Evolutionary conservation across 2,888 invertebrate species (phyloP).

Genomic region (Nomada hirtipes): DNA sequence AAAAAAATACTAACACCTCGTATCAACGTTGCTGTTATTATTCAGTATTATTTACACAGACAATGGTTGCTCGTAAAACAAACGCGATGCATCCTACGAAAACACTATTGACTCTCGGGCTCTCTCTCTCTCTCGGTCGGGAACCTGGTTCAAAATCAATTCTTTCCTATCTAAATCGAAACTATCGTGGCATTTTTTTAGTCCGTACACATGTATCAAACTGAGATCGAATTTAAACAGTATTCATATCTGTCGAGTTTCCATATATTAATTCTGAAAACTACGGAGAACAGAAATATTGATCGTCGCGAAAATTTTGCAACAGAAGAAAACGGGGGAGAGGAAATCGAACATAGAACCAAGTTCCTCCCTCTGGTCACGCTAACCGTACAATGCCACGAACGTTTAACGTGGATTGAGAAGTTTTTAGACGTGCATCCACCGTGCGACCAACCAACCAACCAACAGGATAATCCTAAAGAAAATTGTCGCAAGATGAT

Average conservation of each 20-base stretch:
- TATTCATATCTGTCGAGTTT: too few species aligned
- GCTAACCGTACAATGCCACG: conserved; percentile 34
- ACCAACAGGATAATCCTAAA: conserved; percentile 63
- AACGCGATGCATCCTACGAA: conserved; percentile 55
- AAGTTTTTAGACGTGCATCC: conserved; percentile 49
- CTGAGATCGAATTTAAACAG: too few species aligned
- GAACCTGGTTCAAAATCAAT: conserved; percentile 69
- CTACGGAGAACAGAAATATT: too few species aligned
- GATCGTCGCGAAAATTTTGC: too few species aligned
- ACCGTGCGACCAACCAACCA: conserved; percentile 29
- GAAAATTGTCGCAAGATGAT: conserved; percentile 41
- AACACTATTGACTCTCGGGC: conserved; percentile 67
- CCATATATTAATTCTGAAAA: too few species aligned
- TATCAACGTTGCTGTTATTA: conserved; percentile 64
- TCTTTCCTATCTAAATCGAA: background rate
- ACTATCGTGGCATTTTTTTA: too few species aligned
- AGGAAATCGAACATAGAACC: conserved; percentile 56
- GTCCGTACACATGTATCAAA: too few species aligned
- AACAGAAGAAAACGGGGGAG: background rate
- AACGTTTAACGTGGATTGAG: conserved; percentile 47
- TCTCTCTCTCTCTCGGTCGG: conserved; percentile 58
- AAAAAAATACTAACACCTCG: conserved; percentile 63
- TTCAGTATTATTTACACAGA: conserved; percentile 75
- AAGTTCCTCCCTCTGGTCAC: conserved; percentile 67
- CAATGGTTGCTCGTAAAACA: conserved; percentile 65